phyloP scores from a whole-genome alignment of 2,113 vertebrate species.

The Spheniscus mendiculus region DNA sequence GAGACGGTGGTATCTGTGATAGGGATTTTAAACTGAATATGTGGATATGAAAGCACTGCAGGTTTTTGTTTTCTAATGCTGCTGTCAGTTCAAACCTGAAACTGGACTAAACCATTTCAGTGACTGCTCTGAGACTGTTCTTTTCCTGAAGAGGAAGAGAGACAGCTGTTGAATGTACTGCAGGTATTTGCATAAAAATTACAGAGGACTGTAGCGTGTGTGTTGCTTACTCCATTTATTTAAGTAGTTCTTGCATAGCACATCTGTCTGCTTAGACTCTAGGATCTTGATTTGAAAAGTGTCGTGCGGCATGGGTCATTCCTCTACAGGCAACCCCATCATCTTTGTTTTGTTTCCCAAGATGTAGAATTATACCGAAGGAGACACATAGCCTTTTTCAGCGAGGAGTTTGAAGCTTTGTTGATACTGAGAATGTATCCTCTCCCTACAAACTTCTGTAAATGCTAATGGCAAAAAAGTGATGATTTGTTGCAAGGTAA shows the following conservation, averaged over 20 bases:
- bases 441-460: neutral
- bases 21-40: neutral
- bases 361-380: neutral
- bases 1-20: neutral
- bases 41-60: neutral
- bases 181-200: neutral
- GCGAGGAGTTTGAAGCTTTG: neutral
- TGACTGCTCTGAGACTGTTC: neutral
- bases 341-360: neutral
- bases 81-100: neutral
- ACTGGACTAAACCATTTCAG: neutral
- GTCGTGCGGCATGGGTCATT: neutral
- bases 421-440: neutral
- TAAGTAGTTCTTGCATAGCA: neutral
- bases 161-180: neutral
- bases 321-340: neutral
- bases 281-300: neutral
- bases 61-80: neutral
- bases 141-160: conserved; percentile 42
- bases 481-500: neutral
- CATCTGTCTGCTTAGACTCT: neutral
- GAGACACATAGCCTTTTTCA: neutral
- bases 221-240: neutral
- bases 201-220: neutral
- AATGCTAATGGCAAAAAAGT: neutral